These are phyloP conservation scores for Paracanthobrama guichenoti DNA, from an alignment of 2,113 vertebrate species.

Conservation along the genomic window DNA sequence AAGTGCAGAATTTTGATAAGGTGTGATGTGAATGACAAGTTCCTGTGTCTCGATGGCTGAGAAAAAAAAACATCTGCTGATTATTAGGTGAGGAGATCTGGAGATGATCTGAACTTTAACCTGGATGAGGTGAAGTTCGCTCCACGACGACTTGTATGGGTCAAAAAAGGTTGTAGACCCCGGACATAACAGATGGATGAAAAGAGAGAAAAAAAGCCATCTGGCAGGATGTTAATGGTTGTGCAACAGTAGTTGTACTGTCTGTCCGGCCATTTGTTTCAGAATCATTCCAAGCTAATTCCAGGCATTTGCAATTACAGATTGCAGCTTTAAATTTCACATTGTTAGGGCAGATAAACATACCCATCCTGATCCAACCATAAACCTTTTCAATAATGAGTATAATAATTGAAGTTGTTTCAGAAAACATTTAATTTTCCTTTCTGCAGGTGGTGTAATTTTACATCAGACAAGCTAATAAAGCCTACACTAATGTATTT, in stretches of 20 bases:
- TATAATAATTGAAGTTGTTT: background rate
- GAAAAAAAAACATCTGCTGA: background rate
- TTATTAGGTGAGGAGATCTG: background rate
- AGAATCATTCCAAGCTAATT: slow-evolving; percentile 4
- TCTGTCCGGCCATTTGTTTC: background rate
- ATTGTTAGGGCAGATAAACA: background rate
- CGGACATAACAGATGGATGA: background rate
- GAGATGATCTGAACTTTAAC: background rate
- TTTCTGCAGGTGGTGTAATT: background rate
- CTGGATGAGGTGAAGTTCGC: background rate
- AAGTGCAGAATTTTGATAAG: background rate
- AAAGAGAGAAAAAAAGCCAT: background rate
- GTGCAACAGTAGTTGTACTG: background rate
- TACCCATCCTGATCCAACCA: background rate
- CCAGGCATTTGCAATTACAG: slow-evolving; percentile 12
- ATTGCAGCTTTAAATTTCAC: background rate
- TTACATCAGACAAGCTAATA: slow-evolving; percentile 9
- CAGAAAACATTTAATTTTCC: background rate
- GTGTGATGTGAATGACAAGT: background rate
- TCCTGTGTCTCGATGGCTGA: background rate
- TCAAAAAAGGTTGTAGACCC: background rate
- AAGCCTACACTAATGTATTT: background rate
- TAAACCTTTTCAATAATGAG: background rate
- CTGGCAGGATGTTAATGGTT: slow-evolving; percentile 3
- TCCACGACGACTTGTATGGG: background rate